phyloP scores from a whole-genome alignment of 2,797 vertebrate genomes.

The Siniperca scherzeri region DNA sequence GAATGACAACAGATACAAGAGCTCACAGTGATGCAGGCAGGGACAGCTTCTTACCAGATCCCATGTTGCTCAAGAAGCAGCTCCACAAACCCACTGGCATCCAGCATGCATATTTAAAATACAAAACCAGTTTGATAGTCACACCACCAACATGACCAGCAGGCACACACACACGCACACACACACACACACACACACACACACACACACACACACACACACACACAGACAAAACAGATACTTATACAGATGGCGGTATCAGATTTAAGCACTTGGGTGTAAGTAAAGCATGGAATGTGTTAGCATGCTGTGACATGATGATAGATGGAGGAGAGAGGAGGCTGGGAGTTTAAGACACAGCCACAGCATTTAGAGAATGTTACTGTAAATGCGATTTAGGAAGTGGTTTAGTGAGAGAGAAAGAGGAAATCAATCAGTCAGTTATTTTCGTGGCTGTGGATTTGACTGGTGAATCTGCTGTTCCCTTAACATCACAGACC shows the following conservation, averaged over 20 bases:
- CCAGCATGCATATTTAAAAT: background rate
- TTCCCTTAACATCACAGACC: slow-evolving; percentile 7
- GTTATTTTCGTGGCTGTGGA: slow-evolving; percentile 3
- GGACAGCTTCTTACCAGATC: background rate
- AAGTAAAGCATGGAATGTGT: slow-evolving; percentile 68
- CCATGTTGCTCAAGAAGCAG: background rate
- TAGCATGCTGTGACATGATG: slow-evolving; percentile 66
- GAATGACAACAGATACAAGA: background rate
- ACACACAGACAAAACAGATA: slow-evolving; percentile 50
- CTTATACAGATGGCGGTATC: slow-evolving; percentile 49
- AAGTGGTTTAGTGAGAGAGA: slow-evolving; percentile 24
- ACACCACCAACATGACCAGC: slow-evolving; percentile 30
- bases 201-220: background rate
- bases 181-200: slow-evolving; percentile 2
- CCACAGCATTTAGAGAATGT: slow-evolving; percentile 42
- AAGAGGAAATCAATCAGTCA: slow-evolving; percentile 1
- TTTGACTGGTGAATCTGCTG: slow-evolving; percentile 13
- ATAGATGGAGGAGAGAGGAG: slow-evolving; percentile 46
- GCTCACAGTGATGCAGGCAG: background rate
- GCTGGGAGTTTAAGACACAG: slow-evolving; percentile 39
- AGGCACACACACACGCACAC: background rate
- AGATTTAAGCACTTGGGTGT: slow-evolving; percentile 60
- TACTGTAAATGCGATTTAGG: slow-evolving; percentile 35
- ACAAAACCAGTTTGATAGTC: slow-evolving; percentile 13
- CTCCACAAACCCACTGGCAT: background rate